Base-by-base conservation (phyloP, 2,888 invertebrate genomes). In the Eilema griseolum region DNA sequence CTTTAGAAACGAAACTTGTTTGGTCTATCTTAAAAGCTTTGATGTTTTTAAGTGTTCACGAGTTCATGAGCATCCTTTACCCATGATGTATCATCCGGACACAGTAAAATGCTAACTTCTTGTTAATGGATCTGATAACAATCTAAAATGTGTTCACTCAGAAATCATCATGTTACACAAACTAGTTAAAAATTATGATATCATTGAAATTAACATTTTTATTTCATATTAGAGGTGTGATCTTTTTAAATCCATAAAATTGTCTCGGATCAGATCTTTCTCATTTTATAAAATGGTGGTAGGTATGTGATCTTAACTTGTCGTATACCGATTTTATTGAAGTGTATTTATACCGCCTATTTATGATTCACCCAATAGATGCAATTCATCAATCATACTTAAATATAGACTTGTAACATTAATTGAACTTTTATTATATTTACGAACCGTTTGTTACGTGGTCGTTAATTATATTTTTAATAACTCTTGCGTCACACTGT, bases 401-500 rank as follows among this genome's bases (percentile, higher is more conserved):
- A 26, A 59, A 26, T 26, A 26, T 26, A 59, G 16, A 61, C 33
- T 61, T 23, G n/a, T 37, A 23, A 62, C 8, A 16, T 61, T 61
- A 37, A 16, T 52, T 64, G 33, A 33, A 37, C 8, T 37, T 64
- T 56, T 16, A 56, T 56, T 64, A 28, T 28, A 31, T 52, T 61
- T 23, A 31, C 46, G 14, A 31, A 33, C 31, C 28, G 67, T 61
- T 46, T 12, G 26, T 56, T 56, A 26, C 14, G 16, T 37, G 61
- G 70, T 46, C 60, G 60, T 64, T 66, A 72, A 46, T 26, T 61
- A 59, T 70, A 71, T 71, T 61, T 69, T 65, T 75, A 63, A 56
- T 66, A 73, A 72, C 59, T 67, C 61, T 33, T n/a, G 71, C 74
- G 68, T 69, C 69, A 68, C 69, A 64, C 69, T 79, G 77, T 72